Evolutionary conservation across 2,888 invertebrate species (phyloP), one percentile per base, ranked within the genome.

Genomic region (Cosmopolites sordidus): DNA sequence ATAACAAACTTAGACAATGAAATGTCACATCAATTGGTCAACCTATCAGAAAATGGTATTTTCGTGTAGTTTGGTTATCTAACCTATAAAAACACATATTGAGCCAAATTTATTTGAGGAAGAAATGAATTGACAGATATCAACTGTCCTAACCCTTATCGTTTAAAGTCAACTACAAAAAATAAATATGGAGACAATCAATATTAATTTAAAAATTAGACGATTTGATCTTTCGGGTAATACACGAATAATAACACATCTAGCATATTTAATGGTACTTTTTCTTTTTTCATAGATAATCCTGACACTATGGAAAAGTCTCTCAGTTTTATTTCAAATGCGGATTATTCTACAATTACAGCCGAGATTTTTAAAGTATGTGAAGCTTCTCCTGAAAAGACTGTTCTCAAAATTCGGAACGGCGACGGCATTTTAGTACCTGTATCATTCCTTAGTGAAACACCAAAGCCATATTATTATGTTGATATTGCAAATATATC

Each of bases 351-450:
- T 33, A 54, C 59, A 11, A 61, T 73, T 37, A 73, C 70, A 50
- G 55, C 58, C 12, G 66, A 70, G 62, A 58, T 74, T 3, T 63
- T 68, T 45, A 62, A 51, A 61, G 4, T 69, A 40, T 72, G 73
- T 53, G 61, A 67, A 33, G 60, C 73, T 22, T 55, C 60, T 18
- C 69, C 72, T 29, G 71, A 74, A 48, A 70, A 69, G 44, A 73
- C 73, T 65, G 75, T 77, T 27, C 66, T 78, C 30, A 78, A 78
- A 67, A 64, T 78, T 43, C 63, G 78, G 56, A 73, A 73, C 58
- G 65, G 67, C 44, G 71, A 77, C 62, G 70, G 71, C 49, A 66
- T 69, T 58, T 64, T 78, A 9, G 67, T 78, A 16, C 77, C 78
- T 18, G 56, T 76, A 51, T 74, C 73, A 41, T 70, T 73, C 51